These are phyloP conservation scores for Acrocyrtus sp. DNA, from an alignment of 2,888 invertebrate genomes.

Conservation along the genomic window DNA sequence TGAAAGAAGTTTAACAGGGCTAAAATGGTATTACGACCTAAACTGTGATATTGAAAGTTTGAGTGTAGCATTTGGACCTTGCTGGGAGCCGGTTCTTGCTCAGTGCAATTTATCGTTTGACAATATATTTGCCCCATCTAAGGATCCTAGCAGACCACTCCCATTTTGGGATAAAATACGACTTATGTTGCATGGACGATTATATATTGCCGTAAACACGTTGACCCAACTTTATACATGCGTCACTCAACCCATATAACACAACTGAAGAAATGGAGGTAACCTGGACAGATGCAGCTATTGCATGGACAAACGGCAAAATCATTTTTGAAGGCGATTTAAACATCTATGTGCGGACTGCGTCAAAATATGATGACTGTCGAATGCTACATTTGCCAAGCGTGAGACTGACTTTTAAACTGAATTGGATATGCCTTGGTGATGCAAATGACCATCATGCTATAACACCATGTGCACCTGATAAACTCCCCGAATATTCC, in stretches of 20 bases:
- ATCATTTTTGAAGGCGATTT: slow-evolving; percentile 92
- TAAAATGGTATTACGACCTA: slow-evolving; percentile 98
- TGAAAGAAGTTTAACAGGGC: slow-evolving; percentile 90
- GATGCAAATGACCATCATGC: slow-evolving; percentile 96
- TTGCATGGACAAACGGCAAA: slow-evolving; percentile 97
- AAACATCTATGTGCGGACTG: slow-evolving; percentile 94
- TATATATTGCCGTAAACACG: slow-evolving; percentile 88
- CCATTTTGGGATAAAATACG: slow-evolving; percentile 99
- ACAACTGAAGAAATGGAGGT: slow-evolving; percentile 99
- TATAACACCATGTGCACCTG: slow-evolving; percentile 95
- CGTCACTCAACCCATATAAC: slow-evolving; percentile 97
- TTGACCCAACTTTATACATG: slow-evolving; percentile 92
- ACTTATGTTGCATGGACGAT: slow-evolving; percentile 88
- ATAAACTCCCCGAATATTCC: slow-evolving; percentile 95
- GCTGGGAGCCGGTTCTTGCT: slow-evolving; percentile 98
- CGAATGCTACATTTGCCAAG: slow-evolving; percentile 91
- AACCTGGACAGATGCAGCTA: slow-evolving; percentile 90
- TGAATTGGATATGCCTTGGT: slow-evolving; percentile 91
- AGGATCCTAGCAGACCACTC: slow-evolving; percentile 92
- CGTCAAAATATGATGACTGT: slow-evolving; percentile 99
- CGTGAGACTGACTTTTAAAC: slow-evolving; percentile 81
- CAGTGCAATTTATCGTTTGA: slow-evolving; percentile 91
- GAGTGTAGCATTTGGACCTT: slow-evolving; percentile 96
- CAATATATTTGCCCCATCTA: slow-evolving; percentile 84
- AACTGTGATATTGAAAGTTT: slow-evolving; percentile 91